Conservation (phyloP, 2,113 vertebrate genomes). For the Bolborhynchus lineola region DNA sequence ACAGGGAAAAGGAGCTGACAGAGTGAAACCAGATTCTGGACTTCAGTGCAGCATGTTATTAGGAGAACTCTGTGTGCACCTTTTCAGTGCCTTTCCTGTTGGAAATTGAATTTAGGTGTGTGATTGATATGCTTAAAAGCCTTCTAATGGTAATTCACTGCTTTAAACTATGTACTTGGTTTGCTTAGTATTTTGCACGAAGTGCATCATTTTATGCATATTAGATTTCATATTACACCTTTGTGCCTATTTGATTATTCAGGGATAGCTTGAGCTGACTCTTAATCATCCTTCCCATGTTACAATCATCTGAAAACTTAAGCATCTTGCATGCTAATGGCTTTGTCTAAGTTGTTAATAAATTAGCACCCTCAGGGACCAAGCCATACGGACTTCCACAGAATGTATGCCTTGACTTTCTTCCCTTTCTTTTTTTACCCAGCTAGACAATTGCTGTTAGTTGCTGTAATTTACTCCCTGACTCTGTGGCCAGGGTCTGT, state of each 20-base stretch:
- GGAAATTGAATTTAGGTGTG: neutral
- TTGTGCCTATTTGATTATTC: constrained; percentile 11
- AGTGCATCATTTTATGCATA: neutral
- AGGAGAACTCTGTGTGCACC: neutral
- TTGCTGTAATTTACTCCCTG: neutral
- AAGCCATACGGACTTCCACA: neutral
- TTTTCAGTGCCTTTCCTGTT: neutral
- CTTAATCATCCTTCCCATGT: neutral
- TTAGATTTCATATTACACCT: neutral
- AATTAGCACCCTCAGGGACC: neutral
- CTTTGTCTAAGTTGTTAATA: constrained; percentile 20
- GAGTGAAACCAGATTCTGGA: constrained; percentile 31
- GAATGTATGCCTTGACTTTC: neutral
- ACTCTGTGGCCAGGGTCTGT: neutral
- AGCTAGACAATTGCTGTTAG: neutral
- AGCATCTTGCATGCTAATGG: neutral
- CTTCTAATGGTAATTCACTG: neutral
- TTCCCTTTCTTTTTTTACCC: neutral
- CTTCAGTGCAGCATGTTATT: neutral
- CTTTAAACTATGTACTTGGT: neutral
- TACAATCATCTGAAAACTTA: neutral
- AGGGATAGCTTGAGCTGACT: neutral
- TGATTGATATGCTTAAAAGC: constrained; percentile 36
- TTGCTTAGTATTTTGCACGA: neutral
- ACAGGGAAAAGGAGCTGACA: neutral